Base-by-base conservation (phyloP, 1,140 invertebrate genomes). In the Zaprionus davidi region DNA sequence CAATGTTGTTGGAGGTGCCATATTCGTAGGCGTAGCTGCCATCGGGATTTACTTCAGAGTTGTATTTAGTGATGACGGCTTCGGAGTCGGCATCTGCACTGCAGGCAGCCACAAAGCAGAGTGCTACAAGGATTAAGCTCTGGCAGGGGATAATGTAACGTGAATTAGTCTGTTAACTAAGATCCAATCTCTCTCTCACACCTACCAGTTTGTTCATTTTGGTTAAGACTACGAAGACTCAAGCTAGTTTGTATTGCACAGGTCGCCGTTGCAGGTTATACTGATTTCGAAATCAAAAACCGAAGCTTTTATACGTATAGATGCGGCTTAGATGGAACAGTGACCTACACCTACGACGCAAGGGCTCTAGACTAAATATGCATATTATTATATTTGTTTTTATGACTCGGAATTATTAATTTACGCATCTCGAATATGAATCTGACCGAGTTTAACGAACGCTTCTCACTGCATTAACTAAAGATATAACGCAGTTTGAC, bases 1-100 rank as follows among this genome's bases (percentile, higher is more conserved):
- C 90, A 71, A 95, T 95, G 9, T 94, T 94, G 75, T 95, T 95
- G 3, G 93, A 95, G 46, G 94, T 95, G 57, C 94, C 92, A 77
- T 95, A 96, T 17, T 82, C 91, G 49, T 84, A 93, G 41, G 72
- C 81, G 58, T 92, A 93, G 72, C 94, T 95, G 75, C 94, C 95
- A 72, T 95, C 94, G 28, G 93, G 93, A 79, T 94, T 93, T 59
- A 94, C 92, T 80, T 94, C 93, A 31, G 94, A 93, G 60, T 92
- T 93, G 69, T 95, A 94, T 12, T 80, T 88, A 7, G 73, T 71
- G n/a, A 84, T 82, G 5, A 79, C 55, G 0, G 91, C 91, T 34
- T 81, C 70, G 9, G 79, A 88, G 34, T 88, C 79, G 36, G 90
- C 87, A 1, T 60, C 78, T 3, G 91, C 82, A 57, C 67, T 31